A percentile compares a stretch with the other conserved stretches of the same genome.
These are phyloP conservation scores for Dryas iulia DNA, from an alignment of 1,140 invertebrate species.

Conservation along the genomic window DNA sequence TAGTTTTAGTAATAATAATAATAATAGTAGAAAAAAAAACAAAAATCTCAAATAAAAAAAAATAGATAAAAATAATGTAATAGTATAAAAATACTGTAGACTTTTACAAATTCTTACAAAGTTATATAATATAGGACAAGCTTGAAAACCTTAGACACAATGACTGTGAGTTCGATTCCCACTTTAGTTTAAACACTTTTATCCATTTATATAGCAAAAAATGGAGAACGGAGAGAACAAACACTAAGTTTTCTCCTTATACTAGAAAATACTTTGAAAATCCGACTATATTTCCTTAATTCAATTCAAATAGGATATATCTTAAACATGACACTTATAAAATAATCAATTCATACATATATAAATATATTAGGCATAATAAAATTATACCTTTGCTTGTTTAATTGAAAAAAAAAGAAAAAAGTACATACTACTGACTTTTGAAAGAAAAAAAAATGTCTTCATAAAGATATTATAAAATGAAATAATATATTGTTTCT, in stretches of 20 bases:
- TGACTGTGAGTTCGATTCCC: too few species aligned
- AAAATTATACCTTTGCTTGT: too few species aligned
- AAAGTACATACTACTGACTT: too few species aligned
- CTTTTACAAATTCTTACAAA: conserved; percentile 22
- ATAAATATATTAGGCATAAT: not conserved
- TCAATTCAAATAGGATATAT: not conserved
- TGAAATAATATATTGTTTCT: not conserved
- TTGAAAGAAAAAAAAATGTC: not conserved
- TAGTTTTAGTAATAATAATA: conserved; percentile 72
- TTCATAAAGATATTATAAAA: not conserved
- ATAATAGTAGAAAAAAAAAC: conserved; percentile 47
- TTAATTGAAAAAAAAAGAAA: not conserved
- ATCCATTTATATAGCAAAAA: too few species aligned
- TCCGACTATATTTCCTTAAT: not conserved
- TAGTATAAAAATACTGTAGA: conserved; percentile 74
- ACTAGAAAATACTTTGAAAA: too few species aligned
- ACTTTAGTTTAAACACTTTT: too few species aligned
- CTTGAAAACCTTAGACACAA: conserved; percentile 29
- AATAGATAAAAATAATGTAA: conserved; percentile 56
- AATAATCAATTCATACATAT: not conserved
- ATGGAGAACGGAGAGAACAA: not conserved
- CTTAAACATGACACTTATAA: not conserved
- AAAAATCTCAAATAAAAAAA: conserved; percentile 53
- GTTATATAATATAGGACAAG: conserved; percentile 29
- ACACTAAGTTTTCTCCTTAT: not conserved